These are phyloP conservation scores for Platypus cylindrus DNA, from an alignment of 2,888 invertebrate genomes.

Conservation along the genomic window DNA sequence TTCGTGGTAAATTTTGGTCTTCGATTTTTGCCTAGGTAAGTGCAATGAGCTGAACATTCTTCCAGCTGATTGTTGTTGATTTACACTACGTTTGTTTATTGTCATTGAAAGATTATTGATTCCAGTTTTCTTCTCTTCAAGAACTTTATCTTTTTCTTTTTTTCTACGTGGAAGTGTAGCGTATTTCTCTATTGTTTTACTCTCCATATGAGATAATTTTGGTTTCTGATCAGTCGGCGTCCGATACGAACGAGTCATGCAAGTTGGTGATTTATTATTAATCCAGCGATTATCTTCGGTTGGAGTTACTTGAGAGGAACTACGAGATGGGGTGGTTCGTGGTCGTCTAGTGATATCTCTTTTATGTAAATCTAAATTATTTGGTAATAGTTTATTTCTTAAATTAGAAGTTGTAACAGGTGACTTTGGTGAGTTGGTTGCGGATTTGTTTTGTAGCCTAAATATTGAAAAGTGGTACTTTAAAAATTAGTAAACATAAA, in stretches of 20 bases:
- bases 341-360: conserved; percentile 15
- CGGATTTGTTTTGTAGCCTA: conserved; percentile 6
- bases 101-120: conserved; percentile 3
- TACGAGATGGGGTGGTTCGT: conserved; percentile 6
- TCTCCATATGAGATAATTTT: conserved; percentile 30
- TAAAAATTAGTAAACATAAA: not conserved
- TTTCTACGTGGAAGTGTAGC: conserved; percentile 66
- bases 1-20: conserved; percentile 70
- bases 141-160: conserved; percentile 54
- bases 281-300: conserved; percentile 63
- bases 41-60: conserved; percentile 17
- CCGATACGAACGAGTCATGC: conserved; percentile 31
- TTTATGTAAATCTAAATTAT: conserved; percentile 21
- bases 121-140: conserved; percentile 21
- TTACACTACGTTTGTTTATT: conserved; percentile 16
- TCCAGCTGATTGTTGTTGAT: conserved; percentile 13
- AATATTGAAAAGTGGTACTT: not conserved
- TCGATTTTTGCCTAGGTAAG: conserved; percentile 34
- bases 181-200: conserved; percentile 54
- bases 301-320: conserved; percentile 36
- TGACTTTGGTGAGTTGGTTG: conserved; percentile 23
- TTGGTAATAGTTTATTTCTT: conserved; percentile 25
- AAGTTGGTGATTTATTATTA: conserved; percentile 32
- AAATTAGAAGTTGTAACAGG: conserved; percentile 20
- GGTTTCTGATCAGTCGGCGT: conserved; percentile 25